phyloP scores from a whole-genome alignment of 2,797 vertebrate species.

The Propithecus perrieri region DNA sequence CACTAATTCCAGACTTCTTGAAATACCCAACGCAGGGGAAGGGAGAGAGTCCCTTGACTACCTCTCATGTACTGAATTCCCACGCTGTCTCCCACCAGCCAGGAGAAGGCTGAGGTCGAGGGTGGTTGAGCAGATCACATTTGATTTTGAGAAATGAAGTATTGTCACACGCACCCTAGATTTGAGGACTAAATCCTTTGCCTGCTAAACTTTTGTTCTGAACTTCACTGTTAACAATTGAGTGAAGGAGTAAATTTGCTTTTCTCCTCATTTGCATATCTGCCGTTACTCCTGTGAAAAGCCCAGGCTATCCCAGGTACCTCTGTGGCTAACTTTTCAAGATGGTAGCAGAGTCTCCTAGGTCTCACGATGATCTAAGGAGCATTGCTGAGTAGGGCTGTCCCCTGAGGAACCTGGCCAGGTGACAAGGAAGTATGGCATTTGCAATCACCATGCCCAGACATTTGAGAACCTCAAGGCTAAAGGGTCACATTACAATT shows the following conservation, averaged over 20 bases:
- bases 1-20: background rate
- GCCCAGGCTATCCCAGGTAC: background rate
- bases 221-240: background rate
- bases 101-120: background rate
- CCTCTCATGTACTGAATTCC: background rate
- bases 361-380: background rate
- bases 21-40: background rate
- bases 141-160: background rate
- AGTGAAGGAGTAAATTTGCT: background rate
- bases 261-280: background rate
- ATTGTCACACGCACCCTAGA: background rate
- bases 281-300: background rate
- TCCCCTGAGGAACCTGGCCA: background rate
- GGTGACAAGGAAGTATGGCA: background rate
- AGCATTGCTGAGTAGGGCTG: background rate
- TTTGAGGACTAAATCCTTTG: background rate
- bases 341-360: background rate
- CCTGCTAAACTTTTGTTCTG: background rate
- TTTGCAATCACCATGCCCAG: background rate
- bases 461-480: background rate
- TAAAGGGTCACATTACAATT: background rate
- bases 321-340: background rate
- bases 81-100: background rate
- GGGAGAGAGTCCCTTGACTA: background rate
- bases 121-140: background rate